A percentile compares a stretch with the other conserved stretches of the same genome.
Evolutionary conservation across 2,113 vertebrate species (phyloP).

Genomic region (Oenanthe oenanthe): DNA sequence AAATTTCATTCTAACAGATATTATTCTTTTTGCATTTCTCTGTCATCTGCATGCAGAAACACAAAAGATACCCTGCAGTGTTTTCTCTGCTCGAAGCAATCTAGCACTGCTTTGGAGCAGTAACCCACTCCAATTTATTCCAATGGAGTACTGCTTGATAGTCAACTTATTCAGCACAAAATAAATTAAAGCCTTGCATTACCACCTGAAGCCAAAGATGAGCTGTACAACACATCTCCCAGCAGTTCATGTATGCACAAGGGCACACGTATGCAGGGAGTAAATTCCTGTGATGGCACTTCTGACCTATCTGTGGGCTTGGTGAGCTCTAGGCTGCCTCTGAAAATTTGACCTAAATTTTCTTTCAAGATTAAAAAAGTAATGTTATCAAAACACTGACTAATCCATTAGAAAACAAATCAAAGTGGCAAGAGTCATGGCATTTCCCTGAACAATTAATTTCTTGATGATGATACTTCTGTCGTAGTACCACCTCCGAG

Average conservation of each 20-base stretch:
- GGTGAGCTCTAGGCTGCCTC: not conserved
- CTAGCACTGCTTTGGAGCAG: not conserved
- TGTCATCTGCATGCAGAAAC: not conserved
- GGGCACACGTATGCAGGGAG: not conserved
- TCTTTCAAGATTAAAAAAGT: not conserved
- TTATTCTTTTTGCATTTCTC: not conserved
- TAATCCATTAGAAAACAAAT: not conserved
- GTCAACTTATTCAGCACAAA: not conserved
- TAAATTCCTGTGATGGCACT: not conserved
- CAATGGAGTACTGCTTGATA: not conserved
- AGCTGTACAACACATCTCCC: not conserved
- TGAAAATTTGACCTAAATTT: not conserved
- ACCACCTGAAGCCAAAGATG: not conserved
- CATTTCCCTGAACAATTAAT: not conserved
- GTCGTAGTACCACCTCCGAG: not conserved
- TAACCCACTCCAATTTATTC: not conserved
- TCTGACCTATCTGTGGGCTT: not conserved
- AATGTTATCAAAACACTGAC: not conserved
- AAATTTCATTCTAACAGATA: not conserved
- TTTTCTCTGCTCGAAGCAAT: not conserved
- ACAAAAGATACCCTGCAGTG: not conserved
- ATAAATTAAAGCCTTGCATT: not conserved
- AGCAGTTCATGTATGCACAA: not conserved
- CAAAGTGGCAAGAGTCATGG: not conserved
- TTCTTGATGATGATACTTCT: not conserved